Evolutionary conservation across 2,888 invertebrate species (phyloP).

Genomic region (Alcis repandata): DNA sequence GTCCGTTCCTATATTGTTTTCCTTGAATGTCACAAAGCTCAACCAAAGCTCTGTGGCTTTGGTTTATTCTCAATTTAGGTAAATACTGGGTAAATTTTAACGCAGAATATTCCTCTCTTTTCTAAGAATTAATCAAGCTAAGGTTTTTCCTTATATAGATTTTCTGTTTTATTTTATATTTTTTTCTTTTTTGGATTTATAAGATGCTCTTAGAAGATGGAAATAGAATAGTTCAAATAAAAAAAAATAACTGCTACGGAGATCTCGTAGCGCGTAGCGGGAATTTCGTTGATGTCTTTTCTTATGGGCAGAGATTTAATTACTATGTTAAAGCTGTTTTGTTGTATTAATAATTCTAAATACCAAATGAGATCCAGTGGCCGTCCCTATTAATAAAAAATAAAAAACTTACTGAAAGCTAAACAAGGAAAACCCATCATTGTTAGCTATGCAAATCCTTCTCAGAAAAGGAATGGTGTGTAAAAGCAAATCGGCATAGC

Average conservation of each 20-base stretch:
- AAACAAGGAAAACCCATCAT: constrained; percentile 33
- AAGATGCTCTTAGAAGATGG: too few species aligned
- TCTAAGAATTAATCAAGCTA: too few species aligned
- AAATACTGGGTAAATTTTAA: too few species aligned
- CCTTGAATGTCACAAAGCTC: too few species aligned
- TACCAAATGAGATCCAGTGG: neutral
- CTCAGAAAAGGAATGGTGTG: constrained; percentile 53
- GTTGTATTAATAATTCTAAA: neutral
- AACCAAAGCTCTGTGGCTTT: too few species aligned
- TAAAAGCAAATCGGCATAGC: constrained; percentile 60
- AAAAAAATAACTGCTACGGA: constrained; percentile 7
- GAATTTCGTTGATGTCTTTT: constrained; percentile 32
- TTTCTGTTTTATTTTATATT: too few species aligned
- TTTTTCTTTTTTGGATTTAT: too few species aligned
- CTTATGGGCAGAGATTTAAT: neutral
- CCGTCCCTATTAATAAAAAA: constrained; percentile 3
- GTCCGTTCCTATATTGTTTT: too few species aligned
- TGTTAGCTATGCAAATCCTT: constrained; percentile 49
- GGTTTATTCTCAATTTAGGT: too few species aligned
- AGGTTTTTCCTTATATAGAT: too few species aligned
- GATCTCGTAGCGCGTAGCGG: constrained; percentile 29
- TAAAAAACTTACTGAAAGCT: constrained; percentile 19
- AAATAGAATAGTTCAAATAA: too few species aligned
- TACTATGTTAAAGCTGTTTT: neutral
- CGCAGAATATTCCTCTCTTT: too few species aligned